Base-by-base conservation (phyloP, 2,797 vertebrate genomes). In the Artibeus jamaicensis region DNA sequence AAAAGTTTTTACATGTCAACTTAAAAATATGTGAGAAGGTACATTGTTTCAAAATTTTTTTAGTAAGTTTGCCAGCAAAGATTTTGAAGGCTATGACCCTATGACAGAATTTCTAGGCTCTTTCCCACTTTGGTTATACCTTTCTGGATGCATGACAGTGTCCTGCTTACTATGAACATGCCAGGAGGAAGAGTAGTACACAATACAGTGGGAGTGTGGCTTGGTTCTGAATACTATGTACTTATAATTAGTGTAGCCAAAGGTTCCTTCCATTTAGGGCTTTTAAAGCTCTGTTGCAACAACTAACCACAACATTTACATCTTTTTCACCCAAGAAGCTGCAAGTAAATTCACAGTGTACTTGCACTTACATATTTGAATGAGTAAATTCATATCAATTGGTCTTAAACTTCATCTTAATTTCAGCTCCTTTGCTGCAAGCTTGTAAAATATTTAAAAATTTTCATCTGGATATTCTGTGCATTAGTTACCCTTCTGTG, bases 1-100 rank as follows among this genome's bases (percentile, higher is more conserved):
- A 67, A 19, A 92, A 73, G 18, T 32, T 95, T 94, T 93, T 93
- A 57, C 22, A 18, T 53, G 74, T 82, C 73, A 95, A 79, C 68
- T 93, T 93, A 90, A 86, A 86, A 91, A 81, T 50, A 94, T 42
- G 42, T 90, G 62, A 82, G 59, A 18, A 79, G 48, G 55, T 22
- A 93, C 5, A n/a, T 10, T 73, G 16, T 96, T 96, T 92, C 44
- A 92, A 82, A 95, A 53, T 59, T 81, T 24, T 87, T 90, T 71
- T 37, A 71, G 44, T 37, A 83, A 59, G 53, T 79, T 90, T 97
- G 32, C 10, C 16, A 70, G 78, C 21, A 70, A 89, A 94, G 74
- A 37, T 62, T 91, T 76, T 86, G 74, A 94, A 91, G 86, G 53
- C 39, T 50, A 26, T 73, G 34, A 39, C 42, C 95, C 42, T 55